Evolutionary conservation across 1,140 invertebrate species (phyloP), one percentile per base, ranked within the genome.

Genomic region (Hyphantria cunea): DNA sequence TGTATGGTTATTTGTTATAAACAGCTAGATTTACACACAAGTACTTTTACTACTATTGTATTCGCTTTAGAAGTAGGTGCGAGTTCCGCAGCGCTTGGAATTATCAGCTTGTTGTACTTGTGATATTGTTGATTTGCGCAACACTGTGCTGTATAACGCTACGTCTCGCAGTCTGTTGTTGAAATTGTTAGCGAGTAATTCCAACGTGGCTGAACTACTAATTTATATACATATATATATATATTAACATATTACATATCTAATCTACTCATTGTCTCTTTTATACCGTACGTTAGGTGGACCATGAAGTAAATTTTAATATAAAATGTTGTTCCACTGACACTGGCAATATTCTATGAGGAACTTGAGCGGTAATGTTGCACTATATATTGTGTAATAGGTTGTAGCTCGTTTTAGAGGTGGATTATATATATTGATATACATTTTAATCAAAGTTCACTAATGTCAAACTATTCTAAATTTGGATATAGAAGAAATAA

Each of bases 171-270:
- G 42, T 68, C 64, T 67, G 39, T 37, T 76, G 66, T 67, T 58
- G 15, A 39, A 48, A 56, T 33, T 49, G 55, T 58, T 31, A 25
- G 55, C 39, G 25, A 25, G 62, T 63, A 64, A 65, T 71, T 78
- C 62, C 70, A 65, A n/a, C 34, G 71, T 67, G 76, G 60, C 72
- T 76, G 72, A 31, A 33, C 41, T 25, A 25, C 17, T 25, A 25
- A 60, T 39, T 63, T 78, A 58, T 49, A 39, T 39, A n/a, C n/a
- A n/a, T n/a, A 9, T 58, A 58, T 48, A 70, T 77, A 71, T 81
- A 79, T 80, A 73, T 76, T 85, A 86, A 89, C 70, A 88, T 82
- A 86, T 83, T 82, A 90, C 86, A 88, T 90, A 90, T 88, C 78
- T 76, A 67, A 68, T 71, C 81, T 82, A 84, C 76, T 86, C 78